Evolutionary conservation across 1,140 invertebrate species (phyloP), one percentile per base, ranked within the genome.

Genomic region (Leptestheria dahalacensis): DNA sequence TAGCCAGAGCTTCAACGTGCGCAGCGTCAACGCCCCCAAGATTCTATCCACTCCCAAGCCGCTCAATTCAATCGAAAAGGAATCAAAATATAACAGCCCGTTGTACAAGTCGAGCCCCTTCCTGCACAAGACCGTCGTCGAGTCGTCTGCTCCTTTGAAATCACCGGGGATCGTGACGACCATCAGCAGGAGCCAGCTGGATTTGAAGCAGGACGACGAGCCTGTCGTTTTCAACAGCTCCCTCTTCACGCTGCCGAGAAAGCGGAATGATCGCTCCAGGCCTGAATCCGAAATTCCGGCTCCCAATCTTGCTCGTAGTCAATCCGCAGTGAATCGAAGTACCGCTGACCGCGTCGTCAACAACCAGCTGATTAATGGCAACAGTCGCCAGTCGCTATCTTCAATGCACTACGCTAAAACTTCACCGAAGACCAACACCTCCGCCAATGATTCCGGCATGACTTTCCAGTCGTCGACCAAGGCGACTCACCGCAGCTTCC

Each of bases 1-100:
- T 55, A 89, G 86, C 72, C 86, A 89, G 70, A 89, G 86, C 70
- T 88, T 91, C 71, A 88, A 86, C 73, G 82, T 87, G 50, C 82
- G 81, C 62, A 18, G 33, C 63, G 64, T 67, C 69, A 68, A 71
- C 72, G 46, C 75, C 56, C 6, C 25, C 10, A 26, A 23, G 25
- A 49, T 28, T 12, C 48, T 26, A 21, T 26, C 41, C n/a, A 62
- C 3, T 28, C 25, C 52, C 26, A 58, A 26, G 21, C 48, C 47
- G 47, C 49, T 29, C 23, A 33, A 29, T 21, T 50, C 48, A 15
- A 26, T 60, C 53, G 25, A 48, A 29, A 60, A 69, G 71, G 60
- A 70, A n/a, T 46, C 18, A 41, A 64, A 48, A 57, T 56, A 20
- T 62, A 65, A 54, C 62, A 67, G 69, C 63, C 75, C 71, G 59